These are phyloP conservation scores for Exocentrus adspersus DNA, from an alignment of 2,888 invertebrate species.

Conservation along the genomic window DNA sequence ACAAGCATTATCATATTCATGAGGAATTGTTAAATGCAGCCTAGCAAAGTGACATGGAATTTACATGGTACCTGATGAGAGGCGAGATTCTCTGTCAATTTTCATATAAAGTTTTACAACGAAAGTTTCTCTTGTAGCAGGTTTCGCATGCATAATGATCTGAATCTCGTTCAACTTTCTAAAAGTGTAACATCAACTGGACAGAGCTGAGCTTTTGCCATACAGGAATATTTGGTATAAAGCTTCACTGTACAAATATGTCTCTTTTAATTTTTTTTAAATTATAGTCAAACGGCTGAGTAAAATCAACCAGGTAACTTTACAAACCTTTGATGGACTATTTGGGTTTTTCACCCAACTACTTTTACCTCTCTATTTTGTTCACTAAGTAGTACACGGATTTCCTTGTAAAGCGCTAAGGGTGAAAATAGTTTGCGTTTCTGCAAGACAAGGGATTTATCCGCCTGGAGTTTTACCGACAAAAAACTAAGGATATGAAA, in stretches of 20 bases:
- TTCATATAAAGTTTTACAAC: neutral
- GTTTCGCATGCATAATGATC: neutral
- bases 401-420: neutral
- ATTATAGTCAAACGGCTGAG: no score
- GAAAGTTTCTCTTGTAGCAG: neutral
- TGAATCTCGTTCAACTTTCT: neutral
- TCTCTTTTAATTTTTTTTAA: no score
- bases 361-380: no score
- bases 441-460: constrained; percentile 6
- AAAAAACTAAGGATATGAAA: constrained; percentile 18
- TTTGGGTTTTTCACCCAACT: no score
- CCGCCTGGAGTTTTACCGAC: neutral
- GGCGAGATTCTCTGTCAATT: neutral
- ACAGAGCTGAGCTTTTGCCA: no score
- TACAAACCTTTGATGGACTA: no score
- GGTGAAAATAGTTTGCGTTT: neutral
- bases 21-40: neutral
- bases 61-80: neutral
- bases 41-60: neutral
- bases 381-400: neutral
- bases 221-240: no score
- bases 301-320: no score
- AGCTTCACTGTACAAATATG: no score
- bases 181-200: neutral
- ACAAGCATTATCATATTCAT: constrained; percentile 6